These are phyloP conservation scores for Caenorhabditis elegans DNA, from an alignment of 1,140 invertebrate genomes.

Conservation along the genomic window WBcel235 BX284606.5:5599001-5599500, in stretches of 20 bases:
- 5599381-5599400: neutral
- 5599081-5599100: neutral
- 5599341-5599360: neutral
- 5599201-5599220: neutral
- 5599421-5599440: conserved; percentile 14
- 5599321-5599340: neutral
- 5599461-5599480: neutral
- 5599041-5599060: neutral
- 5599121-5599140: neutral
- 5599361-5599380: neutral
- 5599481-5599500: neutral
- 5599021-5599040: no score
- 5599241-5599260: neutral
- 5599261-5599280: neutral
- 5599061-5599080: neutral
- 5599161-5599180: neutral
- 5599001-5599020: no score
- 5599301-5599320: no score
- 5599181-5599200: neutral
- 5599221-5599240: neutral
- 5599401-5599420: neutral
- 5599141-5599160: neutral
- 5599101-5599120: neutral
- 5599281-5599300: no score
- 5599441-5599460: neutral